These are phyloP conservation scores for Tetheella fluctuosa DNA, from an alignment of 2,888 invertebrate genomes.

Conservation along the genomic window DNA sequence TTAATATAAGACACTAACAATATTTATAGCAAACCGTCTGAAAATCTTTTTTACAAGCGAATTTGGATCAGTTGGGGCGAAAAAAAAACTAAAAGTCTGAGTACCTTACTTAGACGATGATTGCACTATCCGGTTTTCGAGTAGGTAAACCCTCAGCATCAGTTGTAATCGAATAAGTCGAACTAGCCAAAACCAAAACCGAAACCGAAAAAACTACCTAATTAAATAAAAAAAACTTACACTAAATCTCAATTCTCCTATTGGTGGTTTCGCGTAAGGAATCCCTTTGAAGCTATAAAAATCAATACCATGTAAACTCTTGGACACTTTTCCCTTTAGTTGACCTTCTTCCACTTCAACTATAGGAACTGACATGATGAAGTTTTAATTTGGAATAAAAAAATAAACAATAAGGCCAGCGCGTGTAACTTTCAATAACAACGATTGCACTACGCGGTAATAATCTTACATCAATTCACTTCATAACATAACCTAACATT, in stretches of 20 bases:
- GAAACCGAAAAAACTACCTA: background rate
- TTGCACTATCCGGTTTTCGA: too few relatives aligned
- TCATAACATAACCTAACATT: slow-evolving; percentile 2
- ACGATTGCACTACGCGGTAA: background rate
- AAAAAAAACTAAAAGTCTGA: too few relatives aligned
- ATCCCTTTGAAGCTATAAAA: slow-evolving; percentile 81
- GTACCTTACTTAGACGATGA: too few relatives aligned
- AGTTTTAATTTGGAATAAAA: background rate
- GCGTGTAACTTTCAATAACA: slow-evolving; percentile 2
- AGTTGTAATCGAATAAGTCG: too few relatives aligned
- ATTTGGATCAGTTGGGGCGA: too few relatives aligned
- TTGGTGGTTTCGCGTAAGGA: slow-evolving; percentile 84
- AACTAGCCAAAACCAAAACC: too few relatives aligned
- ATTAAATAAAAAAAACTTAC: slow-evolving; percentile 52
- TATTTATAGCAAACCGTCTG: too few relatives aligned
- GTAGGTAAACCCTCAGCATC: too few relatives aligned
- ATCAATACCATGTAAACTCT: slow-evolving; percentile 59
- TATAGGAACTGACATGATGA: slow-evolving; percentile 51
- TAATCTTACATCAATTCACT: background rate
- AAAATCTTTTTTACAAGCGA: too few relatives aligned
- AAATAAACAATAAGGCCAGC: background rate
- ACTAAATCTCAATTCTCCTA: slow-evolving; percentile 67
- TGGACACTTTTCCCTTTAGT: slow-evolving; percentile 68
- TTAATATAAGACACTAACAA: too few relatives aligned
- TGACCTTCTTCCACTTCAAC: slow-evolving; percentile 73